Evolutionary conservation across 2,113 vertebrate genomes (phyloP).

Genomic region (Acanthisitta chloris): DNA sequence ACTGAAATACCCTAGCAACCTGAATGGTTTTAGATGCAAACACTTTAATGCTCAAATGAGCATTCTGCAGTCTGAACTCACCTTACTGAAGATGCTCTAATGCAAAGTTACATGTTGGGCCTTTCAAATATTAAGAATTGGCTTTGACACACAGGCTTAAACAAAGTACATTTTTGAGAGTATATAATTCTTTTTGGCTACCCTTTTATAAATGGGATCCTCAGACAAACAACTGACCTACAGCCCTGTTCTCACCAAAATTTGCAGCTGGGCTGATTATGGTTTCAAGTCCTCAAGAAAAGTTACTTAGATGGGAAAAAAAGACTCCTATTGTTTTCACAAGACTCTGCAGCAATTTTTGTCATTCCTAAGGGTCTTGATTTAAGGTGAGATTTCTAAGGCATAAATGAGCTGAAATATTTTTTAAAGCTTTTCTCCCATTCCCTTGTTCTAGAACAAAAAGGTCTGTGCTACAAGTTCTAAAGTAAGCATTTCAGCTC

Average conservation of each 20-base stretch:
- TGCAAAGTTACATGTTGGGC: background rate
- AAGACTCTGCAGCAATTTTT: background rate
- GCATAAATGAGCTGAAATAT: background rate
- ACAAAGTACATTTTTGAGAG: constrained; percentile 8
- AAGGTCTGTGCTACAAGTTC: background rate
- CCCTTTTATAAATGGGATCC: background rate
- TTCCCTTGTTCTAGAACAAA: background rate
- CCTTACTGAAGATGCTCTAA: background rate
- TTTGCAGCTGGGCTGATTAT: background rate
- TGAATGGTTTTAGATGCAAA: background rate
- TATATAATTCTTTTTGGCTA: background rate
- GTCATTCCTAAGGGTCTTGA: background rate
- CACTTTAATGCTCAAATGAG: background rate
- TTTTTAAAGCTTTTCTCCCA: background rate
- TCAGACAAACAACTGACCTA: background rate
- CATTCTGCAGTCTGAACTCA: background rate
- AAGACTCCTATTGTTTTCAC: background rate
- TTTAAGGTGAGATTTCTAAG: background rate
- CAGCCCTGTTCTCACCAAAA: background rate
- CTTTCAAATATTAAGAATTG: constrained; percentile 24
- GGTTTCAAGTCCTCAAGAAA: background rate
- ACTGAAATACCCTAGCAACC: background rate
- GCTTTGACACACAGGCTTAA: constrained; percentile 16
- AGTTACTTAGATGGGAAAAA: background rate
- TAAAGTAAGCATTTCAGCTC: background rate